Evolutionary conservation across 2,888 invertebrate genomes (phyloP), one percentile per base, ranked within the genome.

Genomic region (Altica lythri): DNA sequence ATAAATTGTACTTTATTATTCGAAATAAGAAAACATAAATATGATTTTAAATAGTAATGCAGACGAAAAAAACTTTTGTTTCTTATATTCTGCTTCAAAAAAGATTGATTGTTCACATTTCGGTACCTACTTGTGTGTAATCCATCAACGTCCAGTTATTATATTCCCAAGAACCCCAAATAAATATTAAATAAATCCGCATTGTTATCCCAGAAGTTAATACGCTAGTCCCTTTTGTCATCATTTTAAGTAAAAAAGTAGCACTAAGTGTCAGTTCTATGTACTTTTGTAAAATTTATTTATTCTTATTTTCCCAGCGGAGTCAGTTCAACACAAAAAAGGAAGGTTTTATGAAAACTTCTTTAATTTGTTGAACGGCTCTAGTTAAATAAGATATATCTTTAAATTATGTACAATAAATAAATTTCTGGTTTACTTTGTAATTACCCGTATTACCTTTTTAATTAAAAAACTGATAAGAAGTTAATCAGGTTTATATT

Each of bases 161-260:
- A 34, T 34, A 34, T 34, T 34, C 16, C 16, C 16, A 6, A 34
- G 16, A 34, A 34, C 10, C 34, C 16, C 2, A 34, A 34, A 34
- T 34, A 34, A 34, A 34, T 34, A 34, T 34, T 34, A 34, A 34
- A 34, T 34, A 34, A 34, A 34, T 34, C 34, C 34, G 8, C 34
- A 34, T 34, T 34, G 34, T 34, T 34, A 34, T 34, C 16, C 34
- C 34, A 14, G 34, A 34, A 14, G 34, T 34, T 34, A 34, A 34
- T 34, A 8, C 34, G 2, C 2, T 16, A 8, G 16, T 16, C 16
- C 16, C 34, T 34, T 34, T 34, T 34, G 34, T 34, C 34, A 34
- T 34, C 34, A 6, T 34, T 34, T 16, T 2, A 16, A 16, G 12
- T 16, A 34, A 34, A 34, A 32, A 34, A 34, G 16, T 30, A 30